phyloP scores from a whole-genome alignment of 2,113 vertebrate species.

The Himantopus leucocephalus region DNA sequence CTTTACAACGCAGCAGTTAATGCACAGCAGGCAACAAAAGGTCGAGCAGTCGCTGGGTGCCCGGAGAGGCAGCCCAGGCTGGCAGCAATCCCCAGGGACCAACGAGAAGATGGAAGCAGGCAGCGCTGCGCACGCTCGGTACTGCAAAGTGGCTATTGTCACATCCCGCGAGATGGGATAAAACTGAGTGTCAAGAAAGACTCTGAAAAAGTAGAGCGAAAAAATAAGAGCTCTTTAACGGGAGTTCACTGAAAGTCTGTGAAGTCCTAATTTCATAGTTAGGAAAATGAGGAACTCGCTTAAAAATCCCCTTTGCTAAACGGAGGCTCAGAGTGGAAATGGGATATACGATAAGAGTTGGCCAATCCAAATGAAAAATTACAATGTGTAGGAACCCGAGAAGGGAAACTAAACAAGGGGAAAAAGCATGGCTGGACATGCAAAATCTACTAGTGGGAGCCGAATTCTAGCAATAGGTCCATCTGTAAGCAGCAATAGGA shows the following conservation, averaged over 20 bases:
- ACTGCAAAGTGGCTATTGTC: neutral
- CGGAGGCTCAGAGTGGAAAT: neutral
- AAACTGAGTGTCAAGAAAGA: neutral
- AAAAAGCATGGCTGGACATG: neutral
- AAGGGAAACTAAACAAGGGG: neutral
- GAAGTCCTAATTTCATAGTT: neutral
- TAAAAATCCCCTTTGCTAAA: neutral
- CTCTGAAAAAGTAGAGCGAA: neutral
- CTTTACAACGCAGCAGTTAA: neutral
- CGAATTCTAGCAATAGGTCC: neutral
- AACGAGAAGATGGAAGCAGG: neutral
- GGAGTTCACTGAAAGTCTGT: neutral
- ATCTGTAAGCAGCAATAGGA: neutral
- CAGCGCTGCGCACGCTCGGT: accelerated
- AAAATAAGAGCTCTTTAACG: neutral
- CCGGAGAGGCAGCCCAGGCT: neutral
- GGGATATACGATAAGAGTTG: neutral
- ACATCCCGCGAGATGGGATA: neutral
- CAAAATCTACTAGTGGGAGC: neutral
- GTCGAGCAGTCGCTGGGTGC: neutral
- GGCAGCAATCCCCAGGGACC: neutral
- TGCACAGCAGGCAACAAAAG: neutral
- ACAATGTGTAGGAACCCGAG: neutral
- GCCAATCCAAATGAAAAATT: neutral
- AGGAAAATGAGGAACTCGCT: neutral